A percentile compares a stretch with the other conserved stretches of the same genome.
Conservation (phyloP, 2,113 vertebrate species). For the Phainopepla nitens region DNA sequence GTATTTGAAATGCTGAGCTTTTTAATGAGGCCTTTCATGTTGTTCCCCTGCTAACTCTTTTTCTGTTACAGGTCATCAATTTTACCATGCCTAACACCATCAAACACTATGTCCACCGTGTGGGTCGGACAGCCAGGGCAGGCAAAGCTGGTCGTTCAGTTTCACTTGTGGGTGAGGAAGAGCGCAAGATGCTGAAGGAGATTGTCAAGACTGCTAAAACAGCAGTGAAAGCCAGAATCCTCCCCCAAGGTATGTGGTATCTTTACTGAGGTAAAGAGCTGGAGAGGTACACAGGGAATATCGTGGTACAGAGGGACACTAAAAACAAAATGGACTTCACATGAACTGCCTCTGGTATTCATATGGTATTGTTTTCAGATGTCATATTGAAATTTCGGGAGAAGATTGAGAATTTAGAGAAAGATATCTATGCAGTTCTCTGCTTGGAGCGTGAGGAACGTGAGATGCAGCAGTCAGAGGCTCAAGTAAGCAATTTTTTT, state of each 20-base stretch:
- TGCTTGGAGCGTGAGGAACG: constrained; percentile 89
- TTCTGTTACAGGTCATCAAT: constrained; percentile 86
- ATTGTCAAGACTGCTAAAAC: constrained; percentile 88
- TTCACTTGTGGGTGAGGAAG: constrained; percentile 92
- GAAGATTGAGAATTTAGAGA: constrained; percentile 91
- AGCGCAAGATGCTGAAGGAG: constrained; percentile 94
- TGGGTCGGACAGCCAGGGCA: constrained; percentile 90
- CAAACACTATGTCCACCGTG: constrained; percentile 96
- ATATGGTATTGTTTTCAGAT: constrained; percentile 65
- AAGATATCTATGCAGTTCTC: constrained; percentile 89
- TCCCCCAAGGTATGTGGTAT: constrained; percentile 83
- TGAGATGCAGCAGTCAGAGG: constrained; percentile 87
- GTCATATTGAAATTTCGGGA: constrained; percentile 93
- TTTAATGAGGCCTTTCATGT: neutral
- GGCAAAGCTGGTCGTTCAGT: constrained; percentile 90
- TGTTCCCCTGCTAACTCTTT: neutral
- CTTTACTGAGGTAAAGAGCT: neutral
- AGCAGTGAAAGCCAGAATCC: constrained; percentile 87
- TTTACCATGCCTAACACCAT: constrained; percentile 96
- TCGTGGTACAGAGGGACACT: rapidly evolving
- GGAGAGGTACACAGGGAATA: neutral
- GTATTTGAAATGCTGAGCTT: neutral
- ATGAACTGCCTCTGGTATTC: neutral
- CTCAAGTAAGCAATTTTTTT: constrained; percentile 74
- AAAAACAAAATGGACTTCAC: neutral